Evolutionary conservation across 2,113 vertebrate species (phyloP).

Genomic region (Uria aalge): DNA sequence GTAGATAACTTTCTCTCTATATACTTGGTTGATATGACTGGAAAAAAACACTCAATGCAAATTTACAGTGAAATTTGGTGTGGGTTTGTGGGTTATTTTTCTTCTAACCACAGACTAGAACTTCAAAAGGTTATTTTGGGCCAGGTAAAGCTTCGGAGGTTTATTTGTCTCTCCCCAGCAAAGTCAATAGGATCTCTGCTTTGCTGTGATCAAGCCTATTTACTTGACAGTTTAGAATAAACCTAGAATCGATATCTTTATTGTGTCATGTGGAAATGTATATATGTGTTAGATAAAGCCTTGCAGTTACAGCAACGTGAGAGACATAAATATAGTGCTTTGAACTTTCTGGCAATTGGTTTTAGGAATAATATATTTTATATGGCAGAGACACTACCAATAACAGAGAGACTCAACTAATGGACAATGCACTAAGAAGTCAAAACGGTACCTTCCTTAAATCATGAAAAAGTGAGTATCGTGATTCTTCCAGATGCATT

Average conservation of each 20-base stretch:
- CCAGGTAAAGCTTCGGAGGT: background rate
- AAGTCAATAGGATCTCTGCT: background rate
- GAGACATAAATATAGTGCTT: background rate
- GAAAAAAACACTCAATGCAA: background rate
- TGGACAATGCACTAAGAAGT: background rate
- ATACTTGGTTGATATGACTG: background rate
- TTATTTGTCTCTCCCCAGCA: background rate
- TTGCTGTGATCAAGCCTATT: background rate
- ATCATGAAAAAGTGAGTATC: background rate
- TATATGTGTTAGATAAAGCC: constrained; percentile 1
- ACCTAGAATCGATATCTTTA: constrained; percentile 31
- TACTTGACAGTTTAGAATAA: constrained; percentile 26
- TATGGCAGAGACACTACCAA: background rate
- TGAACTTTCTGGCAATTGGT: background rate
- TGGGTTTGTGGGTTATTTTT: background rate
- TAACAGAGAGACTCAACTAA: background rate
- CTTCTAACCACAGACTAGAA: background rate
- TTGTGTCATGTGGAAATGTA: background rate
- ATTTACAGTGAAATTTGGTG: background rate
- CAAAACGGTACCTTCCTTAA: background rate
- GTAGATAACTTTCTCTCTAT: background rate
- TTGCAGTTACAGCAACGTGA: background rate
- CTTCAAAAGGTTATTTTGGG: background rate
- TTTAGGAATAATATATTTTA: background rate
- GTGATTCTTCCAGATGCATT: background rate